These are phyloP conservation scores for Channa striata DNA, from an alignment of 2,797 vertebrate genomes.

Conservation along the genomic window DNA sequence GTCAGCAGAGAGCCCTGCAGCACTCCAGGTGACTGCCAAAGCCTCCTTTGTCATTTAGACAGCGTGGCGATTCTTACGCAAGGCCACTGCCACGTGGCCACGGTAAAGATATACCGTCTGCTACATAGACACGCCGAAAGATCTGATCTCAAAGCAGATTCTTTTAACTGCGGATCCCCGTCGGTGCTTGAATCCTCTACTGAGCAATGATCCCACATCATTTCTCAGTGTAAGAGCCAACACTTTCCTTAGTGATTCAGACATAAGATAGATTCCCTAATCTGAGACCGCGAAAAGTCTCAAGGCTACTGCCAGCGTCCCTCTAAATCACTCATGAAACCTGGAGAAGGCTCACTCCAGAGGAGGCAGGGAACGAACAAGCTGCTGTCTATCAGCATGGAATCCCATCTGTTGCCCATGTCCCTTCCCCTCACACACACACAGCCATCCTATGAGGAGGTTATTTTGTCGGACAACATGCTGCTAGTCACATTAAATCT, in stretches of 20 bases:
- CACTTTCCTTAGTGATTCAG: constrained; percentile 50
- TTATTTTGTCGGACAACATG: constrained; percentile 69
- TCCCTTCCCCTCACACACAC: constrained; percentile 34
- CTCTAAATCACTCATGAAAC: constrained; percentile 54
- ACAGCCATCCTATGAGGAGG: constrained; percentile 37
- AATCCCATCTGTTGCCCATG: constrained; percentile 43
- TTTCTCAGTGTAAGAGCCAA: constrained; percentile 56
- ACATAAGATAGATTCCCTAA: constrained; percentile 53
- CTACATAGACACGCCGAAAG: constrained; percentile 34
- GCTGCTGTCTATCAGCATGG: constrained; percentile 66
- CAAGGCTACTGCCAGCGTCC: constrained; percentile 61
- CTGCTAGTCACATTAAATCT: constrained; percentile 67
- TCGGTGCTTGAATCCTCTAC: constrained; percentile 53
- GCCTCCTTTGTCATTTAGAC: constrained; percentile 68
- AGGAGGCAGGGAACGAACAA: constrained; percentile 54
- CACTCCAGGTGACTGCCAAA: constrained; percentile 75
- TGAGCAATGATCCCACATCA: constrained; percentile 45
- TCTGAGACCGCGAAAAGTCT: constrained; percentile 65
- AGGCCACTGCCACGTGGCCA: constrained; percentile 38
- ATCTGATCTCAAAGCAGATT: constrained; percentile 44
- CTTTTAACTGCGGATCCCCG: constrained; percentile 45
- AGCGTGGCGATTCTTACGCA: constrained; percentile 42
- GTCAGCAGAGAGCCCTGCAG: constrained; percentile 68
- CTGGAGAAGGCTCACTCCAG: constrained; percentile 57
- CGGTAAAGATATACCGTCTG: constrained; percentile 27